Base-by-base conservation (phyloP, 2,113 vertebrate species). In the Rhinichthys klamathensis region DNA sequence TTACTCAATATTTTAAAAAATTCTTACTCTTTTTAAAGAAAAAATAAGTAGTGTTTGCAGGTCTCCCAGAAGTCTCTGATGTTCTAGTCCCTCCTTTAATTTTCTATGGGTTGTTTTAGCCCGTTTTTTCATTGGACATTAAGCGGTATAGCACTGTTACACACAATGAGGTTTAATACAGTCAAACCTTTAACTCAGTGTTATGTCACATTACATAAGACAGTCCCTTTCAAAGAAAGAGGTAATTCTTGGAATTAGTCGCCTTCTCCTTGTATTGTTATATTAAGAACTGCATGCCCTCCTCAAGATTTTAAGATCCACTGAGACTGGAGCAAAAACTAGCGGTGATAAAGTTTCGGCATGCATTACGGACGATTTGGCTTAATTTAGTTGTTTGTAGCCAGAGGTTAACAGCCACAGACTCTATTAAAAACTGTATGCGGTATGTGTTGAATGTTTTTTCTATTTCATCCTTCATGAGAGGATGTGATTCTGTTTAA, bases 401-500 rank as follows among this genome's bases (percentile, higher is more conserved):
- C 38, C 58, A 74, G 72, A 49, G 69, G 35, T 41, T 41, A 41
- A 79, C 12, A 51, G 25, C 44, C 30, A 18, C 58, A 30, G 76
- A 80, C 27, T 80, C 78, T 46, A 65, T 63, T 46, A 80, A 46
- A 56, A 80, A 46, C 9, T 21, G 15, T 15, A 65, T 44, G 58
- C 18, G 38, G 78, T 30, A 44, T 25, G 77, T 80, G 15, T 80
- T 80, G 38, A 63, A 80, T 65, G 58, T 46, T n/a, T 74, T 80
- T 63, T 41, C 8, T 65, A 72, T 72, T 80, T 85, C 58, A 27
- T 30, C 41, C 41, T 67, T 60, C 27, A 56, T 74, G 67, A 70
- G 49, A 56, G 23, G 65, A 54, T 15, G 61, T 15, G n/a, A 85
- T 73, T 85, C 41, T 46, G 54, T 72, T 85, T 51, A 56, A 85